A percentile compares a stretch with the other conserved stretches of the same genome.
These are phyloP conservation scores for Nanger granti DNA, from an alignment of 2,113 vertebrate genomes.

Conservation along the genomic window DNA sequence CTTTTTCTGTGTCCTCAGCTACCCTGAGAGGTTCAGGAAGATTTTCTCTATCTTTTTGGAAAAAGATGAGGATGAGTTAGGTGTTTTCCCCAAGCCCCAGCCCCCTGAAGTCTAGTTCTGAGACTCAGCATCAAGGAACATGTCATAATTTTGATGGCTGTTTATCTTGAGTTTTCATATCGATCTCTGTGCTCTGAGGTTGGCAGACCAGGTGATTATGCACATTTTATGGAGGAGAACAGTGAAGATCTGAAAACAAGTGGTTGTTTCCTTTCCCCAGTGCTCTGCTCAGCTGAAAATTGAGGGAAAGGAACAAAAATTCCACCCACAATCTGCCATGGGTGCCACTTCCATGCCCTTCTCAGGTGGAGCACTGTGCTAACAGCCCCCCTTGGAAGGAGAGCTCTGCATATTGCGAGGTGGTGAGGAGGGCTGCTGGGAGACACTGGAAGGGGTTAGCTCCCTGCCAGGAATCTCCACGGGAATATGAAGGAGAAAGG, in stretches of 20 bases:
- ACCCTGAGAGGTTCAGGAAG: not conserved
- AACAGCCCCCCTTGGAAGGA: not conserved
- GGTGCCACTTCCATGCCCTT: not conserved
- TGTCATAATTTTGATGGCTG: rapidly evolving
- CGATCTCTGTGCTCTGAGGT: not conserved
- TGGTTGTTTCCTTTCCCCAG: not conserved
- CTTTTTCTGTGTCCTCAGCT: not conserved
- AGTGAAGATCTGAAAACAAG: not conserved
- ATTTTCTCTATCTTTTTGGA: not conserved
- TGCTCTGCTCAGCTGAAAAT: not conserved
- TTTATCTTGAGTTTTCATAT: not conserved
- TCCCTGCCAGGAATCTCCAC: not conserved
- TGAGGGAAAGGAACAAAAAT: not conserved
- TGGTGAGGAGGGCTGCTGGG: not conserved
- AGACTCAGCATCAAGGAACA: not conserved
- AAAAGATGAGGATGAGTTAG: not conserved
- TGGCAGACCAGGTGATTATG: not conserved
- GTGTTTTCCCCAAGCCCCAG: too few species aligned
- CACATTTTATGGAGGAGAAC: not conserved
- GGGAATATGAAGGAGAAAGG: not conserved
- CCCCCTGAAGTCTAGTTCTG: not conserved
- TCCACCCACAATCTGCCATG: not conserved
- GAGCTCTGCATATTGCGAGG: not conserved
- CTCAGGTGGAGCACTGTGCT: not conserved
- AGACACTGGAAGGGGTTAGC: not conserved